Evolutionary conservation across 2,888 invertebrate species (phyloP).

Genomic region (Strigamia transsilvanica): DNA sequence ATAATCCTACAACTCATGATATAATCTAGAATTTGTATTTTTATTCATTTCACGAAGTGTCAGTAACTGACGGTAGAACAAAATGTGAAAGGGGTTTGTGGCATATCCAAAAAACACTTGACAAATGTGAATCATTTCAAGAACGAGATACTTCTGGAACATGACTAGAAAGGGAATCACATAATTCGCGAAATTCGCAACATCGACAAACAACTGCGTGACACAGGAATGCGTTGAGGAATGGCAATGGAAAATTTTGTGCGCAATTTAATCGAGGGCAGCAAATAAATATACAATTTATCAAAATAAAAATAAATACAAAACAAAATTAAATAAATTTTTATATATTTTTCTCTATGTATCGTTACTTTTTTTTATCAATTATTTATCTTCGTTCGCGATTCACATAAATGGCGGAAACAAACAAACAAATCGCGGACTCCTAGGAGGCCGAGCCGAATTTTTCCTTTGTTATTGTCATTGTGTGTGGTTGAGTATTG

Average conservation of each 20-base stretch:
- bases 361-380: too few relatives aligned
- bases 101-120: slow-evolving; percentile 3
- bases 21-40: neutral
- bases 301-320: neutral
- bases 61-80: neutral
- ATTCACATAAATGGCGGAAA: too few relatives aligned
- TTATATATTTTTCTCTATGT: too few relatives aligned
- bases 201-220: too few relatives aligned
- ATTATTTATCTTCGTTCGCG: too few relatives aligned
- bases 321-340: too few relatives aligned
- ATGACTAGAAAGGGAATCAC: slow-evolving; percentile 13
- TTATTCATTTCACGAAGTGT: neutral
- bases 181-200: neutral
- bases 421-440: too few relatives aligned
- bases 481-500: slow-evolving; percentile 9
- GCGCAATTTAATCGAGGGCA: slow-evolving; percentile 12
- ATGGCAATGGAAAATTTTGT: slow-evolving; percentile 14
- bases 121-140: too few relatives aligned
- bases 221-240: neutral
- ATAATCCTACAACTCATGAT: slow-evolving; percentile 13
- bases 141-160: too few relatives aligned
- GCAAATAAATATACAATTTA: neutral
- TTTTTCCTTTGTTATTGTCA: too few relatives aligned
- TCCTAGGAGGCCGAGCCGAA: too few relatives aligned
- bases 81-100: neutral